These are phyloP conservation scores for Pammene fasciana DNA, from an alignment of 2,888 invertebrate genomes.

Conservation along the genomic window DNA sequence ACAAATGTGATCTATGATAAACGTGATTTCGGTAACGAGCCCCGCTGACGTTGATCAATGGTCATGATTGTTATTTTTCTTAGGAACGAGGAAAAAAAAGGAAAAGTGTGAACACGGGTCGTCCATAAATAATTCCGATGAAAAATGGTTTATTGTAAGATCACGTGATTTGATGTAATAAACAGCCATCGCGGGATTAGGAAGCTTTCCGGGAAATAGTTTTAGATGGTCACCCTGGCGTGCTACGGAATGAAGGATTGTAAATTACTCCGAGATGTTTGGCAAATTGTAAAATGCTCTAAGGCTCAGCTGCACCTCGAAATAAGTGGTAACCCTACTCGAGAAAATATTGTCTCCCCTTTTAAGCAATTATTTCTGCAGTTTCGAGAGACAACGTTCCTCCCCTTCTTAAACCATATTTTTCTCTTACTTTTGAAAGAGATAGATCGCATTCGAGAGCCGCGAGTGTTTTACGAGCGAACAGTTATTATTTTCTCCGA, in stretches of 20 bases:
- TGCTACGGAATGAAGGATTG: constrained; percentile 65
- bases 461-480: constrained; percentile 36
- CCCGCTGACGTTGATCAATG: constrained; percentile 71
- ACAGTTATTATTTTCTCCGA: constrained; percentile 32
- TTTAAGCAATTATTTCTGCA: constrained; percentile 42
- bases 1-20: constrained; percentile 82
- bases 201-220: constrained; percentile 66
- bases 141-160: constrained; percentile 79
- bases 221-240: constrained; percentile 65
- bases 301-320: constrained; percentile 31
- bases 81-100: constrained; percentile 66
- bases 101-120: constrained; percentile 67
- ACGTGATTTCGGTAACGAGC: constrained; percentile 82
- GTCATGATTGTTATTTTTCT: constrained; percentile 73
- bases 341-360: constrained; percentile 41
- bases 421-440: constrained; percentile 43
- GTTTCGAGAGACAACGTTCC: constrained; percentile 35
- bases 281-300: constrained; percentile 29
- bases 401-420: constrained; percentile 42
- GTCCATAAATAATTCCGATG: constrained; percentile 75
- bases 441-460: constrained; percentile 40
- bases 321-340: constrained; percentile 40
- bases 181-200: constrained; percentile 49
- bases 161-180: constrained; percentile 80
- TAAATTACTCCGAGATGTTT: constrained; percentile 54